Evolutionary conservation across 2,888 invertebrate species (phyloP).

Genomic region (Cremastobaeus sp.): DNA sequence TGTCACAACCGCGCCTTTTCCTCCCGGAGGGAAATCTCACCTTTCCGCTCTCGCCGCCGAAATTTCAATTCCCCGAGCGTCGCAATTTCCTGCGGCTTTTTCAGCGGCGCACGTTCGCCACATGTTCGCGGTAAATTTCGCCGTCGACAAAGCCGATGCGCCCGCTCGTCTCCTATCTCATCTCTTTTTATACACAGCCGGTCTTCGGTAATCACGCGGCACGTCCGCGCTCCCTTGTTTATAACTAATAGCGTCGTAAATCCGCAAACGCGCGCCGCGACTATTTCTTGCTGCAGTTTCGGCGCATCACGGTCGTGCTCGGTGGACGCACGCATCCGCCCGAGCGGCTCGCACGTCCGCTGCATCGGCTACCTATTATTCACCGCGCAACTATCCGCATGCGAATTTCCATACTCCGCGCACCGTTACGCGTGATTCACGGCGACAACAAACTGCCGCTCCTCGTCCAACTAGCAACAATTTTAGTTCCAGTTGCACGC

Average conservation of each 20-base stretch:
- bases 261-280: conserved; percentile 22
- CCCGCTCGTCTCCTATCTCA: conserved; percentile 14
- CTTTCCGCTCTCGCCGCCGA: too few relatives aligned
- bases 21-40: too few relatives aligned
- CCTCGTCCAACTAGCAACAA: conserved; percentile 15
- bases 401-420: conserved; percentile 36
- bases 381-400: conserved; percentile 23
- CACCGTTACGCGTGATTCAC: conserved; percentile 44
- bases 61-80: too few relatives aligned
- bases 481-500: conserved; percentile 15
- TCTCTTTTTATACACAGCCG: conserved; percentile 11
- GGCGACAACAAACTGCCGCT: conserved; percentile 24
- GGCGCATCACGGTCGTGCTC: too few relatives aligned
- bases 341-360: too few relatives aligned
- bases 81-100: too few relatives aligned
- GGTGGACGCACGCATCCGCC: too few relatives aligned
- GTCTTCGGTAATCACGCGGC: conserved; percentile 9
- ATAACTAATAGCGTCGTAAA: conserved; percentile 39
- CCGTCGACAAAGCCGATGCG: conserved; percentile 22
- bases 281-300: conserved; percentile 33
- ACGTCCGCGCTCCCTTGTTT: conserved; percentile 15
- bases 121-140: conserved; percentile 24
- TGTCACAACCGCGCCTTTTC: too few relatives aligned
- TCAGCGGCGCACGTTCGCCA: conserved; percentile 11
- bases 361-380: too few relatives aligned